Percentiles rank a stretch among this genome's conserved stretches.
Evolutionary conservation across 1,140 invertebrate genomes (phyloP).

Genomic region (Globodera rostochiensis): DNA sequence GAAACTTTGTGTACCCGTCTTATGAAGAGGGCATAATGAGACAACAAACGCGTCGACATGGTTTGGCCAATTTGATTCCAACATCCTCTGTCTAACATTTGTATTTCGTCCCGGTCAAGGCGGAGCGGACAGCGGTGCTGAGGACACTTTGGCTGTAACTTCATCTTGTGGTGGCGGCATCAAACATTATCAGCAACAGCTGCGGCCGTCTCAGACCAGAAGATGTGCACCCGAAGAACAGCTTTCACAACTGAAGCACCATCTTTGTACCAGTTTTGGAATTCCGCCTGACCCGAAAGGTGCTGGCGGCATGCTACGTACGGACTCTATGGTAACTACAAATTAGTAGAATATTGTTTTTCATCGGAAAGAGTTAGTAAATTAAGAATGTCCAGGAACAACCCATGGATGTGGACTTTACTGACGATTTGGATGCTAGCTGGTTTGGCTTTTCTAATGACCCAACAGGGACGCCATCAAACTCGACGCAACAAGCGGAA

Average conservation of each 20-base stretch:
- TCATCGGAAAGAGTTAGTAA: neutral
- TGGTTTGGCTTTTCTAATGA: neutral
- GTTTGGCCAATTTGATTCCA: constrained; percentile 10
- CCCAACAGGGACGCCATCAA: no score
- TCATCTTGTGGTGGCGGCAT: neutral
- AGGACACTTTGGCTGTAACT: neutral
- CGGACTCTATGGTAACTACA: no score
- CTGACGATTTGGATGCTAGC: neutral
- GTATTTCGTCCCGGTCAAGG: constrained; percentile 2
- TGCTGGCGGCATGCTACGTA: no score
- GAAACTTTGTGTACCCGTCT: constrained; percentile 25
- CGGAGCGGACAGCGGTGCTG: neutral
- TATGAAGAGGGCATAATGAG: constrained; percentile 20
- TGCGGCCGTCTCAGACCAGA: no score
- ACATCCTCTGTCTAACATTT: constrained; percentile 18
- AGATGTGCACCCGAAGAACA: no score
- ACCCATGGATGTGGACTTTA: constrained; percentile 3
- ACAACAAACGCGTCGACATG: neutral
- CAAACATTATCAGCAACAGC: neutral
- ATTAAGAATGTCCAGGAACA: neutral
- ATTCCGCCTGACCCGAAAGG: no score
- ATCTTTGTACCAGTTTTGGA: no score
- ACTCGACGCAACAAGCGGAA: no score
- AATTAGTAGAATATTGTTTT: no score
- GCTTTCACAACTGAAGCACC: no score